These are phyloP conservation scores for Oxyura jamaicensis DNA, from an alignment of 2,113 vertebrate species.

Conservation along the genomic window DNA sequence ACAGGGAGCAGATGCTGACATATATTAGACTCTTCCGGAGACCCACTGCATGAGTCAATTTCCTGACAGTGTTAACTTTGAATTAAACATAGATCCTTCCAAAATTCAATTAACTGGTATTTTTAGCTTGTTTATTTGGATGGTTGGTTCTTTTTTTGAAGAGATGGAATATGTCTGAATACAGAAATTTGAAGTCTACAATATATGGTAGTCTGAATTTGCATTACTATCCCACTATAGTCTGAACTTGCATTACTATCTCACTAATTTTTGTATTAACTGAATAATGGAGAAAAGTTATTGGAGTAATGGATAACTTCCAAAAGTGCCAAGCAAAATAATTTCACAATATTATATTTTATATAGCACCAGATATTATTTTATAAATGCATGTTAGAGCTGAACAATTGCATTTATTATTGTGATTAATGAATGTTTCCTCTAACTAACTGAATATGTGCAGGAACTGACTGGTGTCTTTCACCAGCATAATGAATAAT, in stretches of 20 bases:
- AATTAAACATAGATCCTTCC: background rate
- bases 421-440: background rate
- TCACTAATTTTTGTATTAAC: background rate
- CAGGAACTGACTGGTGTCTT: background rate
- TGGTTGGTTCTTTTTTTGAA: background rate
- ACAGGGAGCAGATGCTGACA: background rate
- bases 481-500: background rate
- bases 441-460: background rate
- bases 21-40: background rate
- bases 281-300: background rate
- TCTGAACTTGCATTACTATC: background rate
- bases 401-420: background rate
- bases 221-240: background rate
- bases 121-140: background rate
- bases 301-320: background rate
- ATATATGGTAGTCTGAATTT: background rate
- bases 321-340: background rate
- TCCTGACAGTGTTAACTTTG: background rate
- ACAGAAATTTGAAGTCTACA: background rate
- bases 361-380: background rate
- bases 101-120: background rate
- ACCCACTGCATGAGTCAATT: background rate
- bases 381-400: background rate
- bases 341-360: background rate
- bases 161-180: background rate